A percentile compares a stretch with the other conserved stretches of the same genome.
phyloP scores from a whole-genome alignment of 2,113 vertebrate genomes.

The Phaethon lepturus region DNA sequence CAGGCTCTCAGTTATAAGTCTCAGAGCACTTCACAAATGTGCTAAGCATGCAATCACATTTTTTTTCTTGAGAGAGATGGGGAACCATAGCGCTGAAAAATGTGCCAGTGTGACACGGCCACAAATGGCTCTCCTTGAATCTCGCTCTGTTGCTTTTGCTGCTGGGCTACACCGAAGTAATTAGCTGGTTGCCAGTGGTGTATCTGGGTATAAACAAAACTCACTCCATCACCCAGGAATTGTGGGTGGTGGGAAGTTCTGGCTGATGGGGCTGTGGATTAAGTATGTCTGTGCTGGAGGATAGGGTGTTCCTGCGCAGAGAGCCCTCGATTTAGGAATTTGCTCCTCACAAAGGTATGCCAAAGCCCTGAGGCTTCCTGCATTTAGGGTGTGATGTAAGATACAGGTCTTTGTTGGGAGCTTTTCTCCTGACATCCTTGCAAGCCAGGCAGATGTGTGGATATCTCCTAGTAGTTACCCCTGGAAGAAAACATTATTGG shows the following conservation, averaged over 20 bases:
- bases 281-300: constrained; percentile 12
- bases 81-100: neutral
- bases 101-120: neutral
- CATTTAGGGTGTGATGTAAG: constrained; percentile 33
- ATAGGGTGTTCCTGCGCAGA: constrained; percentile 40
- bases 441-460: constrained; percentile 22
- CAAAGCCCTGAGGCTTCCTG: constrained; percentile 29
- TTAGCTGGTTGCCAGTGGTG: neutral
- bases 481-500: constrained; percentile 37
- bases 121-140: neutral
- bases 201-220: neutral
- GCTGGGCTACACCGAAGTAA: neutral
- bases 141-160: neutral
- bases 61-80: neutral
- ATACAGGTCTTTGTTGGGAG: constrained; percentile 8
- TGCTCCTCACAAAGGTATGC: constrained; percentile 38
- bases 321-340: constrained; percentile 5
- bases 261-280: constrained; percentile 2
- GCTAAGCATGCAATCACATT: neutral
- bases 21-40: neutral
- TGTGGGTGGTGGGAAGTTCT: constrained; percentile 39
- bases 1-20: neutral
- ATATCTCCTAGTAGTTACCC: constrained; percentile 33
- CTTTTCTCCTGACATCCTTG: constrained; percentile 49
- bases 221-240: neutral